Conservation (phyloP, 1,140 invertebrate species). For the Scaptomyza graminum region DNA sequence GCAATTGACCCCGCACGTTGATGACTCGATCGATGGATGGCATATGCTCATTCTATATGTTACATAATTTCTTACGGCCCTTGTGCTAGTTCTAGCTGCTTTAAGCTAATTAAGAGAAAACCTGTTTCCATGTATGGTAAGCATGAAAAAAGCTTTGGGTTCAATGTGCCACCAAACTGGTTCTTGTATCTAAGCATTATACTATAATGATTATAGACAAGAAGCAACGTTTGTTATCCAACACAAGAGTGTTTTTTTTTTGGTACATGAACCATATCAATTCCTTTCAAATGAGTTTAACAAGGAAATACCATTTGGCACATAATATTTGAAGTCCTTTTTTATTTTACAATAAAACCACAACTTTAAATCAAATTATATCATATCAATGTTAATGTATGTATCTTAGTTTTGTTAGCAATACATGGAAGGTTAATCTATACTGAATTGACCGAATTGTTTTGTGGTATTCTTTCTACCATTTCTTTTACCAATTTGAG, state of each 20-base stretch:
- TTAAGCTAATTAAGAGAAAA: slow-evolving; percentile 20
- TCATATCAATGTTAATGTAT: no score
- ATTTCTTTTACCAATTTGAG: background rate
- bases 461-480: background rate
- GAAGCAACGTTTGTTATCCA: background rate
- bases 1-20: slow-evolving; percentile 35
- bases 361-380: no score
- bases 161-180: slow-evolving; percentile 54
- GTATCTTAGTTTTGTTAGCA: background rate
- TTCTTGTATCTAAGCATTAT: background rate
- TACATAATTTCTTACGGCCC: slow-evolving; percentile 19
- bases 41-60: slow-evolving; percentile 23
- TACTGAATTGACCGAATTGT: slow-evolving; percentile 3
- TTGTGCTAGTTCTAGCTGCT: background rate
- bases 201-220: no score
- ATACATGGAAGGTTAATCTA: background rate
- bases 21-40: background rate
- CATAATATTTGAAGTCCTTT: no score
- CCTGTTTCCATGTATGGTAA: slow-evolving; percentile 43
- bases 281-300: background rate
- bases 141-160: slow-evolving; percentile 49
- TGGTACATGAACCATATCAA: background rate
- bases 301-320: no score
- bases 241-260: background rate
- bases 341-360: no score